These are phyloP conservation scores for Dryadula phaetusa DNA, from an alignment of 2,888 invertebrate genomes.

Conservation along the genomic window DNA sequence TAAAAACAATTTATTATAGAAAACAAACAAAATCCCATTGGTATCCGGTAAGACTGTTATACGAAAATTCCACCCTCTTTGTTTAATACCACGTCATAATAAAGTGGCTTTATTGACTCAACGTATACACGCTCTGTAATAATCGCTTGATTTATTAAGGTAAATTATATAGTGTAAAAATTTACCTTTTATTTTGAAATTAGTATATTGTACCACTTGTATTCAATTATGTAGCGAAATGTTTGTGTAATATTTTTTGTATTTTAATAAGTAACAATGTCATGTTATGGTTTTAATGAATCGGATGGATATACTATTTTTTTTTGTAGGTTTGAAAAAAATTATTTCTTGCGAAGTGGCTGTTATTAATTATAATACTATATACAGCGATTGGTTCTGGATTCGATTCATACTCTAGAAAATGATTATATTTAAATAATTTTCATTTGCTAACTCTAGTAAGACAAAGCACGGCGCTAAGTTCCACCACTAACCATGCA, in stretches of 20 bases:
- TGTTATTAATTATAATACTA: too few species aligned
- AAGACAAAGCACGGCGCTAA: too few species aligned
- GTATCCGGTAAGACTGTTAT: neutral
- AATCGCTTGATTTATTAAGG: conserved; percentile 16
- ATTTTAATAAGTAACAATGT: neutral
- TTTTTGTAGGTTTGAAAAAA: too few species aligned
- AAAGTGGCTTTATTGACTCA: conserved; percentile 17
- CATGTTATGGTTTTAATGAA: too few species aligned
- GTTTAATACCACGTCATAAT: conserved; percentile 7
- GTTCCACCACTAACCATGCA: too few species aligned
- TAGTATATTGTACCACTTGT: conserved; percentile 12
- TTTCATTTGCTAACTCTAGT: too few species aligned
- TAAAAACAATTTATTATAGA: conserved; percentile 3
- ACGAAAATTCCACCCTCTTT: conserved; percentile 2
- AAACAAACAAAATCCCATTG: neutral
- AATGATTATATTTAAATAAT: too few species aligned
- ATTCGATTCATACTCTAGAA: too few species aligned
- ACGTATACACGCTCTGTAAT: conserved; percentile 14
- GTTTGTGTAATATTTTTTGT: neutral
- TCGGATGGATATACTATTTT: too few species aligned
- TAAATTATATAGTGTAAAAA: conserved; percentile 15
- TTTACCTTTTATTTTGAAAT: neutral
- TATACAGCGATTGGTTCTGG: too few species aligned
- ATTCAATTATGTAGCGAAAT: conserved; percentile 9
- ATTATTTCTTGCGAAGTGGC: too few species aligned